phyloP scores from a whole-genome alignment of 1,140 invertebrate genomes.

The Ostrea denselamellosa region DNA sequence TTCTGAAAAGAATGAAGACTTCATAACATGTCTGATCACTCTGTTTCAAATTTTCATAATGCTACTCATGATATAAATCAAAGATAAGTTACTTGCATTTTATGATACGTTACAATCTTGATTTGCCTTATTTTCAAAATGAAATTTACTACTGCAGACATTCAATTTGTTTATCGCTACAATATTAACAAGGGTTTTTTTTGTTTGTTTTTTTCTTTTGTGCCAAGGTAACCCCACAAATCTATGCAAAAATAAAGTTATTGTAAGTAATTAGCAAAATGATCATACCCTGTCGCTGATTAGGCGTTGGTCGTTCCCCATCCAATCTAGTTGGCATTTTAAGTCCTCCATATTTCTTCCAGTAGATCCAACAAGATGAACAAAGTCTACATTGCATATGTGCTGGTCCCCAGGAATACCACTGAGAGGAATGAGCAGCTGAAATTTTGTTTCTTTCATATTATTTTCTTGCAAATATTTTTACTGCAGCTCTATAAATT shows the following conservation, averaged over 20 bases:
- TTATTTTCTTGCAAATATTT: background rate
- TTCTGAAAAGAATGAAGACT: constrained; percentile 71
- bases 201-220: too few relatives aligned
- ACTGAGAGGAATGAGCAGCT: constrained; percentile 88
- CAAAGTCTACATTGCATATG: constrained; percentile 91
- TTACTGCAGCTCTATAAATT: background rate
- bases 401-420: constrained; percentile 97
- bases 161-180: too few relatives aligned
- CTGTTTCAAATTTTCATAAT: too few relatives aligned
- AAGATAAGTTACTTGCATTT: too few relatives aligned
- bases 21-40: background rate
- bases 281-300: constrained; percentile 75
- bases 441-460: constrained; percentile 16
- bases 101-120: too few relatives aligned
- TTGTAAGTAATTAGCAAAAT: background rate
- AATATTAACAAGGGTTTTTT: too few relatives aligned
- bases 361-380: constrained; percentile 96
- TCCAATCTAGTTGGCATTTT: constrained; percentile 83
- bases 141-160: too few relatives aligned
- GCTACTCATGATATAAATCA: too few relatives aligned
- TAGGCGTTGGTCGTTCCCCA: constrained; percentile 76
- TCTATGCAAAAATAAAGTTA: too few relatives aligned
- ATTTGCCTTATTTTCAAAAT: too few relatives aligned
- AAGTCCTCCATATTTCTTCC: constrained; percentile 98
- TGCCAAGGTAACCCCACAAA: too few relatives aligned